Evolutionary conservation across 2,888 invertebrate species (phyloP), one percentile per base, ranked within the genome.

Genomic region (Idaea straminata): DNA sequence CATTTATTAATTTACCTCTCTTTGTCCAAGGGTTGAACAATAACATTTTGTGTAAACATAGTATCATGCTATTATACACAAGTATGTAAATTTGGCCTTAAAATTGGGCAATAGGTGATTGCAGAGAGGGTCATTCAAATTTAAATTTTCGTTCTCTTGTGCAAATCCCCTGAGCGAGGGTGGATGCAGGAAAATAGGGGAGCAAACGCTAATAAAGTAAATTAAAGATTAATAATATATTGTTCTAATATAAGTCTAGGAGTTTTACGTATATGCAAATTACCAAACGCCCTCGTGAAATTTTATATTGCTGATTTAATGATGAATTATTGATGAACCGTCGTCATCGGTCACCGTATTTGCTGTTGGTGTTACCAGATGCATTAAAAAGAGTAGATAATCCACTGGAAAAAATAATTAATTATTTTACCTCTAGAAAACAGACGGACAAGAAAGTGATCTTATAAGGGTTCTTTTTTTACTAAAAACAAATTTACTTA

Each of bases 201-300:
- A 86, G 84, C 76, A 78, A 80, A 79, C 81, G 88, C 88, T 91
- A 91, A 92, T 92, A 91, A 92, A 92, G 91, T 87, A 92, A 92
- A 92, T 92, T 92, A 92, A 91, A 92, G 89, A 92, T 92, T 92
- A 92, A 92, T 92, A 92, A 91, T 91, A 89, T 83, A 92, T 91
- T 88, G 86, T 88, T 86, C 85, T 87, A 86, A 87, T 88, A 90
- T 85, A 87, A 86, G 85, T 85, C 87, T 86, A 84, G 81, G 47
- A 78, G 85, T 82, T 82, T 83, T 86, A 81, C 79, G 77, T 76
- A 81, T 82, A 88, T 90, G 89, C 84, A 89, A 89, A 89, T 89
- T 79, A 78, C 74, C 72, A 69, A 64, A 62, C 34, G 63, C 72
- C 72, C 77, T 66, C 35, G 60, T 64, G 69, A 69, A 66, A 84